Base-by-base conservation (phyloP, 1,140 invertebrate species). In the Philotrypesis tridentata region DNA sequence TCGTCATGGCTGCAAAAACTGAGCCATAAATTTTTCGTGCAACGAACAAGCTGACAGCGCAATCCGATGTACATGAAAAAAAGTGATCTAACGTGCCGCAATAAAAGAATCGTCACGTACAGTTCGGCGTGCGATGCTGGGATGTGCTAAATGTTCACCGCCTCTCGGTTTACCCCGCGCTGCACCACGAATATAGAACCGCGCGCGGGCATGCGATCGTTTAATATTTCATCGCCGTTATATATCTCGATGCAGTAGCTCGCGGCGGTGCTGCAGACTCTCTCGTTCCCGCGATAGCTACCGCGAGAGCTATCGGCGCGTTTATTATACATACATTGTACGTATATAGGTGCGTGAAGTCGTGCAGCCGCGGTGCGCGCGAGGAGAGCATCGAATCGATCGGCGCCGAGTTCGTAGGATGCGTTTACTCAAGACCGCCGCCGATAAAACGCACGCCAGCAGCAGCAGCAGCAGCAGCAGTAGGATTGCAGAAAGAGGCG, bases 321-420 rank as follows among this genome's bases (percentile, higher is more conserved):
- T 40, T 14, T 37, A n/a, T n/a, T 60, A 37, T 37, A 9, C 9
- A 37, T 48, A 5, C 43, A 17, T 12, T 40, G 12, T 17, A 48
- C 5, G 14, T 21, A 48, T 17, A 17, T 55, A 17, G 6, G 48
- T n/a, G 48, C 7, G 21, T 5, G 48, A 7, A 43, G n/a, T n/a
- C 48, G 48, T n/a, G 21, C 21, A n/a, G 27, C 63, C 25, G 25
- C 48, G 25, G 31, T 6, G 8, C 23, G 33, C n/a, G n/a, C n/a
- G n/a, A n/a, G n/a, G n/a, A n/a, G n/a, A n/a, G n/a, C n/a, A 7
- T 0, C 74, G 65, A 79, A n/a, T 79, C 40, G 76, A 77, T 77
- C 40, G 37, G 17, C n/a, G 17, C 6, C 23, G 23, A 17, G 55
- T 29, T 75, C 73, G 21, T 48, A 12, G 60, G 75, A 48, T 77